These are phyloP conservation scores for Triops cancriformis DNA, from an alignment of 1,140 invertebrate species.

Conservation along the genomic window DNA sequence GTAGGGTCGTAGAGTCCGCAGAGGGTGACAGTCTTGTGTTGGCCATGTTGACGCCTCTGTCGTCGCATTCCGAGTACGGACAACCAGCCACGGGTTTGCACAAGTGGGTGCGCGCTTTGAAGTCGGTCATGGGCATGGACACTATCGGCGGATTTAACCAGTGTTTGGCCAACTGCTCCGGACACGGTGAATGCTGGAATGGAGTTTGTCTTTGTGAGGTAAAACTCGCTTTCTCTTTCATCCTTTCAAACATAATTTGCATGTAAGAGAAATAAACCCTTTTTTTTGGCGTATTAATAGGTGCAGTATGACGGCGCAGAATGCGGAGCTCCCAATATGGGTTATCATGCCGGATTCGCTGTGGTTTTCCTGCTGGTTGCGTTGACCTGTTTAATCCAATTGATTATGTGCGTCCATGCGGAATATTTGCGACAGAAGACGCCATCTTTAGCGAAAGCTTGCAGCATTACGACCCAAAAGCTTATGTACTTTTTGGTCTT, in stretches of 20 bases:
- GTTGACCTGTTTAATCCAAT: constrained; percentile 74
- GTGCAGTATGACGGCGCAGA: constrained; percentile 57
- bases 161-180: constrained; percentile 61
- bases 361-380: constrained; percentile 73
- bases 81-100: background rate
- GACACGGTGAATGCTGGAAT: constrained; percentile 82
- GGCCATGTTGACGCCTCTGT: background rate
- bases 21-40: background rate
- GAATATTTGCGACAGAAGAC: constrained; percentile 76
- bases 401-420: constrained; percentile 69
- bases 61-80: background rate
- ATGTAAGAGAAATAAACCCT: background rate
- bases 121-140: background rate
- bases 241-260: background rate
- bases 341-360: constrained; percentile 62
- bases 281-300: constrained; percentile 39
- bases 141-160: constrained; percentile 26
- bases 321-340: constrained; percentile 53
- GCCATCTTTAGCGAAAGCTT: constrained; percentile 66
- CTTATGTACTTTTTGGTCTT: constrained; percentile 81
- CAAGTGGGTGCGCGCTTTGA: background rate
- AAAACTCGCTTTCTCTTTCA: constrained; percentile 35
- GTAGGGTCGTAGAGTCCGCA: background rate
- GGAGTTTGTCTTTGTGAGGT: constrained; percentile 86
- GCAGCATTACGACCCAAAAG: constrained; percentile 82